These are phyloP conservation scores for Lycocerus yunnanus DNA, from an alignment of 2,888 invertebrate genomes.

Conservation along the genomic window DNA sequence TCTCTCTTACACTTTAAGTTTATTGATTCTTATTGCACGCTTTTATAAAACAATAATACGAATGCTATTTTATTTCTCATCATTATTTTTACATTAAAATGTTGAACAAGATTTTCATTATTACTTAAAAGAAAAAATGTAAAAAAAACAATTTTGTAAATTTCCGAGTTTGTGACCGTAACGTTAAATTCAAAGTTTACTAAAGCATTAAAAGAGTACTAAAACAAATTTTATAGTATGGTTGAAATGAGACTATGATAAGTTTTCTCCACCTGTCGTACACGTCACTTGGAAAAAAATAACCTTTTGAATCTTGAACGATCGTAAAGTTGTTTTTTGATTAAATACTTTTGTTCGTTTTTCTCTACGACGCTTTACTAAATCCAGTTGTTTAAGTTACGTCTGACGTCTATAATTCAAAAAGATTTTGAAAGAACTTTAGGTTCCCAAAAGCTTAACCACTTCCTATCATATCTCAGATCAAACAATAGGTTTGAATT, in stretches of 20 bases:
- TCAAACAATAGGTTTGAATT: conserved; percentile 16
- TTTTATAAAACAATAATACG: no score
- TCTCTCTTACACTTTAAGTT: no score
- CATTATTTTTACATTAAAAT: no score
- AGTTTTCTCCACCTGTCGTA: conserved; percentile 9
- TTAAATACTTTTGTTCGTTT: conserved; percentile 15
- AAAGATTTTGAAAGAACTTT: neutral
- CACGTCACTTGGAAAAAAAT: neutral
- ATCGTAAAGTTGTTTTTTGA: conserved; percentile 9
- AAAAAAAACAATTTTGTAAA: neutral
- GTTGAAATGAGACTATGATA: conserved; percentile 6
- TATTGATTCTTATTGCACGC: no score
- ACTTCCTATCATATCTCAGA: conserved; percentile 8
- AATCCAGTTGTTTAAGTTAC: conserved; percentile 1
- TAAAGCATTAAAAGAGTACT: neutral
- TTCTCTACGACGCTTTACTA: conserved; percentile 1
- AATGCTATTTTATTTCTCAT: no score
- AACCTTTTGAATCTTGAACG: conserved; percentile 8
- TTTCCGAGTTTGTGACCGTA: neutral
- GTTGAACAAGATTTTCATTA: neutral
- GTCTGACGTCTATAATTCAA: conserved; percentile 13
- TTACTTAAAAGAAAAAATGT: neutral
- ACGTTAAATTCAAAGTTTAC: neutral
- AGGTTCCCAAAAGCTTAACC: conserved; percentile 4
- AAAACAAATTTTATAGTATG: neutral